Conservation (phyloP, 2,113 vertebrate species). For the Phycodurus eques region DNA sequence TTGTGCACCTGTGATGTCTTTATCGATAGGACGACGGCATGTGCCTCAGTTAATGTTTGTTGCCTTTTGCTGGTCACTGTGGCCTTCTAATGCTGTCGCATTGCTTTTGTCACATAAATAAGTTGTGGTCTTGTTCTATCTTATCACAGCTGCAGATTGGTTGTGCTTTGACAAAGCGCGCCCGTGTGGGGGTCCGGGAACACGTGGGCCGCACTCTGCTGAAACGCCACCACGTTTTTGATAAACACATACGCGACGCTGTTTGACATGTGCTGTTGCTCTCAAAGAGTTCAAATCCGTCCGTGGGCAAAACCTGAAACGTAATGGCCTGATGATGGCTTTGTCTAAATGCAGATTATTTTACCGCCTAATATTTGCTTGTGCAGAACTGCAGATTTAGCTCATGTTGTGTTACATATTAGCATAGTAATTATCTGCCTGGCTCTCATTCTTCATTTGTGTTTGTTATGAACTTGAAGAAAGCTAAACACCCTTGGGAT, state of each 20-base stretch:
- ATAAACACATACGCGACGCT: neutral
- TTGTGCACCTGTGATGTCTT: neutral
- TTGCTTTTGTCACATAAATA: neutral
- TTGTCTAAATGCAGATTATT: neutral
- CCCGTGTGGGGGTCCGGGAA: slow-evolving; percentile 5
- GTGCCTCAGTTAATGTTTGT: neutral
- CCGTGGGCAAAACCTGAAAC: neutral
- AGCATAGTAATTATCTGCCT: too few relatives aligned
- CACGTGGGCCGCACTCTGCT: slow-evolving; percentile 38
- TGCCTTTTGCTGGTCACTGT: neutral
- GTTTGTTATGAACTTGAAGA: neutral
- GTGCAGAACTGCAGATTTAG: neutral
- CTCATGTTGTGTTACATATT: neutral
- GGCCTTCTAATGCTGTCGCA: neutral
- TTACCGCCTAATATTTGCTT: neutral
- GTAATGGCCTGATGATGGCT: neutral
- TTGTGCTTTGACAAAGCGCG: slow-evolving; percentile 16
- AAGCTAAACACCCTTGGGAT: slow-evolving; percentile 9
- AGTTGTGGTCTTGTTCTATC: slow-evolving; percentile 11
- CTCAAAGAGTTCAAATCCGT: neutral
- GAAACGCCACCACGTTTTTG: slow-evolving; percentile 1
- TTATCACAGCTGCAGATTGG: slow-evolving; percentile 44
- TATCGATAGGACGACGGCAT: neutral
- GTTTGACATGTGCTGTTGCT: neutral
- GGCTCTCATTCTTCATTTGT: neutral